Conservation (phyloP, 2,888 invertebrate genomes). For the Allygus modestus region DNA sequence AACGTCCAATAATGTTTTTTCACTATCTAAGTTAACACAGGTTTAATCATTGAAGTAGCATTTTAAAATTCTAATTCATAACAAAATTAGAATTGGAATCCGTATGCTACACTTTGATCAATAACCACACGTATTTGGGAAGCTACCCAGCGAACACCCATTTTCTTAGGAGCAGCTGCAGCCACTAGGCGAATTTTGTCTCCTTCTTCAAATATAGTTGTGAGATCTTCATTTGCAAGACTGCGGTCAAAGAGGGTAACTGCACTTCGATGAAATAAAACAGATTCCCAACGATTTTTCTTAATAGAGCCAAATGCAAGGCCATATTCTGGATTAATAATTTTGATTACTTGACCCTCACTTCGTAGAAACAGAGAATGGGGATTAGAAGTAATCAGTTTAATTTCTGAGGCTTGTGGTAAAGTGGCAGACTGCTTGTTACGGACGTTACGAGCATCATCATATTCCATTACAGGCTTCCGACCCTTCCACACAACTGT, state of each 20-base stretch:
- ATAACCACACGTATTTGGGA: conserved; percentile 37
- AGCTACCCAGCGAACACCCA: conserved; percentile 52
- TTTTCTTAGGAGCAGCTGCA: conserved; percentile 33
- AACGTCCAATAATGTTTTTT: too few species aligned
- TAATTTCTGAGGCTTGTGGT: conserved; percentile 34
- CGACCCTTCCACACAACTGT: conserved; percentile 62
- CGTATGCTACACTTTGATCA: conserved; percentile 25
- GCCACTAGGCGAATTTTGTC: conserved; percentile 49
- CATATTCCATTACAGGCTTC: conserved; percentile 62
- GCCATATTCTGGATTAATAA: conserved; percentile 55
- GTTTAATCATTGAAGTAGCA: too few species aligned
- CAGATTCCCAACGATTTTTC: conserved; percentile 47
- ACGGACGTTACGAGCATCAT: conserved; percentile 70
- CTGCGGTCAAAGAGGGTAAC: conserved; percentile 35
- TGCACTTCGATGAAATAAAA: conserved; percentile 54
- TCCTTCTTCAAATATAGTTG: conserved; percentile 51
- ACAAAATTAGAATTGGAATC: conserved; percentile 21
- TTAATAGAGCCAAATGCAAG: conserved; percentile 52
- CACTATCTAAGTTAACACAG: too few species aligned
- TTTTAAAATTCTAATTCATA: too few species aligned
- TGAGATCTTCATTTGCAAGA: conserved; percentile 55
- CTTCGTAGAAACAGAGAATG: conserved; percentile 40
- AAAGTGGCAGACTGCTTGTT: conserved; percentile 30
- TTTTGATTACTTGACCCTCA: conserved; percentile 48
- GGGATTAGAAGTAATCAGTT: conserved; percentile 44